Base-by-base conservation (phyloP, 2,888 invertebrate genomes). In the Arenicola marina region DNA sequence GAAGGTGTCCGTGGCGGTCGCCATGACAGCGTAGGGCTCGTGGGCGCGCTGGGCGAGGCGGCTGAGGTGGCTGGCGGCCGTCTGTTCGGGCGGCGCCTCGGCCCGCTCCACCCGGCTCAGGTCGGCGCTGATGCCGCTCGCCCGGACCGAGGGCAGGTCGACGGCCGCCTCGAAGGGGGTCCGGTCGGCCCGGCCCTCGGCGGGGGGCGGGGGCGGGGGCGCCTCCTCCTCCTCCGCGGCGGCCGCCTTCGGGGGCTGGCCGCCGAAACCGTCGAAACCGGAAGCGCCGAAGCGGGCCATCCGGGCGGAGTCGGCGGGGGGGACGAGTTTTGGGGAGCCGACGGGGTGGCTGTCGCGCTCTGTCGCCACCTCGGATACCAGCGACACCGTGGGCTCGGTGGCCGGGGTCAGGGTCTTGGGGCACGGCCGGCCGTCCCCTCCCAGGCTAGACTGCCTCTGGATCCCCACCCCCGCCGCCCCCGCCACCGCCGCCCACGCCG, bases 391-490 rank as follows among this genome's bases (percentile, higher is more conserved):
- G 24, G 78, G 76, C 2, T 70, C 75, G 11, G 69, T 71, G 11
- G 78, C 76, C 34, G 77, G 77, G 44, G 69, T 67, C n/a, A 79
- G 63, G 18, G 76, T 73, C 59, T 78, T 78, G 3, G 80, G 78
- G 15, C 54, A 71, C 15, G 53, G 51, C 7, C 32, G 31, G n/a
- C 34, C 26, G n/a, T 44, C 33, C 15, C 58, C 51, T n/a, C 38
- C 46, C 26, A 31, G 46, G 4, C 7, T n/a, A 7, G 7, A 7
- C 7, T 7, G 18, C 4, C 24, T 28, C 15, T 26, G 7, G 3
- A 4, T 7, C 7, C 28, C 7, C 11, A 26, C 24, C 18, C 11
- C 28, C 4, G 18, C 18, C 4, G 7, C 11, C 24, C 24, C 15
- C 7, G 7, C 15, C 33, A 32, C 7, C 15, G 7, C 32, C 7